A percentile compares a stretch with the other conserved stretches of the same genome.
phyloP scores from a whole-genome alignment of 1,140 invertebrate genomes.

The Medauroidea extradentata region DNA sequence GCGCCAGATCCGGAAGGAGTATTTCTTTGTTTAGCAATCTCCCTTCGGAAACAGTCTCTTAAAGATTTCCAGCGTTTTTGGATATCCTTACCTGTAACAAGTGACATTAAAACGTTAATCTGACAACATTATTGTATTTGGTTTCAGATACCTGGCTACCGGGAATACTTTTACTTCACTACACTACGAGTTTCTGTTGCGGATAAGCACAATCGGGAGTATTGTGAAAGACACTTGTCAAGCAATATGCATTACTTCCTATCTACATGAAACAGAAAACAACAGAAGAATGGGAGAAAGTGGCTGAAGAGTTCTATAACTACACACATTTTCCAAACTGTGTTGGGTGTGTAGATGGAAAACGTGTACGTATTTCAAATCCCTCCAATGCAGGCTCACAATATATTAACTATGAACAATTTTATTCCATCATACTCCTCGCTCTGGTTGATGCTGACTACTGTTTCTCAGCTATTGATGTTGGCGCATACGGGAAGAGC shows the following conservation, averaged over 20 bases:
- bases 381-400: conserved; percentile 12
- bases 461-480: conserved; percentile 43
- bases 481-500: conserved; percentile 43
- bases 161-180: background rate
- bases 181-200: background rate
- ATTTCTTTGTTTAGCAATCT: no score
- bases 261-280: background rate
- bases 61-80: no score
- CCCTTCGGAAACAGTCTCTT: no score
- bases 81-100: no score
- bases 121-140: no score
- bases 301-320: conserved; percentile 27
- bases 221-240: background rate
- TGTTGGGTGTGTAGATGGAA: conserved; percentile 39
- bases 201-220: background rate
- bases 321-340: conserved; percentile 40
- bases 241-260: background rate
- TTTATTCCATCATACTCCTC: conserved; percentile 41
- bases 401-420: background rate
- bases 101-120: no score
- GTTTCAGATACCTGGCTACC: conserved; percentile 6
- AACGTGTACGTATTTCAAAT: conserved; percentile 35
- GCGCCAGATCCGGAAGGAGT: no score
- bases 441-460: conserved; percentile 47
- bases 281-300: conserved; percentile 7